These are phyloP conservation scores for Theonella swinhoei DNA, from an alignment of 37 sponge, comb jelly and placozoan genomes.

Conservation along the genomic window DNA sequence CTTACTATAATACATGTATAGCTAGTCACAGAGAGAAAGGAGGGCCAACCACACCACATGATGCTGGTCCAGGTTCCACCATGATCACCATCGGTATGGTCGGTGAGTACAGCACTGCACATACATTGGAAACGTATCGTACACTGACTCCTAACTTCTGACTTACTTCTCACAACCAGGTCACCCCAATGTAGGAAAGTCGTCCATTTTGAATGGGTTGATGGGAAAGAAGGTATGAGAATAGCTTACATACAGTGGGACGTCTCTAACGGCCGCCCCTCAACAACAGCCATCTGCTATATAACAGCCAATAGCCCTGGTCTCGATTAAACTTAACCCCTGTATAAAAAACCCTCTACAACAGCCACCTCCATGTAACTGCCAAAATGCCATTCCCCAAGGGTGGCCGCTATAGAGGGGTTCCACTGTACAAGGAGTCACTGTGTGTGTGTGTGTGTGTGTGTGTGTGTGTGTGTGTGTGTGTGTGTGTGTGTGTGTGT, in stretches of 20 bases:
- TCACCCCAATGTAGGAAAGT: constrained; percentile 98
- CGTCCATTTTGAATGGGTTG: constrained; percentile 93
- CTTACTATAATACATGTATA: too few species aligned
- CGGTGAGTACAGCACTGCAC: constrained; percentile 49
- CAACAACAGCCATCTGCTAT: too few species aligned
- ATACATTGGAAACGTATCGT: not conserved
- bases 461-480: not conserved
- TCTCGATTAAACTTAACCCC: too few species aligned
- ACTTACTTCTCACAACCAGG: too few species aligned
- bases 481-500: not conserved
- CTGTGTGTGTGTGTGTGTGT: not conserved
- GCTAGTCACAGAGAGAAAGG: too few species aligned
- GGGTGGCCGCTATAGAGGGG: not conserved
- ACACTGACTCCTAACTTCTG: not conserved
- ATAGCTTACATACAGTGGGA: not conserved
- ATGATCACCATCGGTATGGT: constrained; percentile 94
- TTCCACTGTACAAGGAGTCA: not conserved
- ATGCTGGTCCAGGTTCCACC: too few species aligned
- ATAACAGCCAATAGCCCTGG: too few species aligned
- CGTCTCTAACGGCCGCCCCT: not conserved
- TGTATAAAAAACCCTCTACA: too few species aligned
- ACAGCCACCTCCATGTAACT: too few species aligned
- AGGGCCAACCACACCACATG: too few species aligned
- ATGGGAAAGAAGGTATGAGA: constrained; percentile 84
- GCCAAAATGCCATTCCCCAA: too few species aligned